Evolutionary conservation across 2,888 invertebrate species (phyloP).

Genomic region (Coelopa pilipes): DNA sequence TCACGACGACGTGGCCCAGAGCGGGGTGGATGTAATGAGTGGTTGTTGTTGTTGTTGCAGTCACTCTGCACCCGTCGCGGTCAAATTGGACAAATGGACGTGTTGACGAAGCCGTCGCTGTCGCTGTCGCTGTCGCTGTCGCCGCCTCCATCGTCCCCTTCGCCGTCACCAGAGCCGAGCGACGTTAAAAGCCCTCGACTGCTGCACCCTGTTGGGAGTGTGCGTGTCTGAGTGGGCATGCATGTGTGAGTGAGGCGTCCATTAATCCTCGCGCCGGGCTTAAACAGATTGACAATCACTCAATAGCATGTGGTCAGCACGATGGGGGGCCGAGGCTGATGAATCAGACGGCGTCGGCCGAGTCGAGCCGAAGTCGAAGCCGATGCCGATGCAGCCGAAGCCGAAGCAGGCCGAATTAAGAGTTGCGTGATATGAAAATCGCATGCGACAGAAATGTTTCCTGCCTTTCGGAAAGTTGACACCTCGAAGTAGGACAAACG

Average conservation of each 20-base stretch:
- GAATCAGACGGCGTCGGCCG: too few species aligned
- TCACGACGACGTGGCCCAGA: background rate
- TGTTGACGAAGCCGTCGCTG: background rate
- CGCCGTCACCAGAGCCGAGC: background rate
- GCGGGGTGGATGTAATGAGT: background rate
- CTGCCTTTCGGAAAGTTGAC: too few species aligned
- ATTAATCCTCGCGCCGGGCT: constrained; percentile 13
- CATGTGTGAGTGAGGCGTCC: constrained; percentile 14
- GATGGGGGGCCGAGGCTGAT: background rate
- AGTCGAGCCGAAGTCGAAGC: too few species aligned
- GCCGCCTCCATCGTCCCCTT: background rate
- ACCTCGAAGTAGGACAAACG: too few species aligned
- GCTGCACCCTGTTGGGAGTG: constrained; percentile 27
- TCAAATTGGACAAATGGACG: constrained; percentile 11
- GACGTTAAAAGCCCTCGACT: background rate
- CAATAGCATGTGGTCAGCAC: constrained; percentile 8
- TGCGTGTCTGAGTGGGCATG: background rate
- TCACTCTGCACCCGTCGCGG: background rate
- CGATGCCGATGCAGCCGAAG: too few species aligned
- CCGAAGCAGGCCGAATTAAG: too few species aligned
- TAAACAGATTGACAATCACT: constrained; percentile 19
- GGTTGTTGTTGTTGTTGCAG: background rate
- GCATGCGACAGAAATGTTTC: too few species aligned
- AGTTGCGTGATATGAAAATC: too few species aligned
- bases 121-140: constrained; percentile 12